Evolutionary conservation across 2,888 invertebrate species (phyloP).

Genomic region (Alloplasta piceator): DNA sequence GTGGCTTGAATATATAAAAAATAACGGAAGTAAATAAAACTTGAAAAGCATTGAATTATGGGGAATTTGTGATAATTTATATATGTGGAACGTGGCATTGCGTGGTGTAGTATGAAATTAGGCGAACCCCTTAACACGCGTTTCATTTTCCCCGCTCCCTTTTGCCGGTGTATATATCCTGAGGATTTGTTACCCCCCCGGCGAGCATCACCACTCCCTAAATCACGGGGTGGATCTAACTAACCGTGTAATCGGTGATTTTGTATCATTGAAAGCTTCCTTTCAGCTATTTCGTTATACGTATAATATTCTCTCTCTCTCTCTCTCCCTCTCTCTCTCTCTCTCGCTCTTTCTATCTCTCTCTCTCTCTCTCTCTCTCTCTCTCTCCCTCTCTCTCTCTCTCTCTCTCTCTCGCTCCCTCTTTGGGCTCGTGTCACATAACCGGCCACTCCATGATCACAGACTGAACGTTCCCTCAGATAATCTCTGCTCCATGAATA

Average conservation of each 20-base stretch:
- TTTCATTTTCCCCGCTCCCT: constrained; percentile 13
- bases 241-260: constrained; percentile 82
- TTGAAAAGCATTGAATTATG: not conserved
- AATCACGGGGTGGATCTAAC: constrained; percentile 81
- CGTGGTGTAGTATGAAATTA: constrained; percentile 45
- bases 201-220: constrained; percentile 49
- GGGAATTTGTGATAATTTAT: not conserved
- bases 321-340: not conserved
- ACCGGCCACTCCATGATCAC: constrained; percentile 42
- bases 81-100: not conserved
- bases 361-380: not conserved
- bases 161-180: constrained; percentile 16
- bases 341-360: not conserved
- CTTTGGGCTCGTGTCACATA: constrained; percentile 24
- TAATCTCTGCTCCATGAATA: constrained; percentile 55
- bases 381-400: not conserved
- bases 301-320: not conserved
- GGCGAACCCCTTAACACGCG: constrained; percentile 44
- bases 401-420: not conserved
- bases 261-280: constrained; percentile 74
- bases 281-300: constrained; percentile 28
- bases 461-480: constrained; percentile 13
- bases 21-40: not conserved
- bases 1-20: not conserved
- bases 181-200: constrained; percentile 31